Conservation (phyloP, 2,113 vertebrate genomes). For the Muntiacus reevesi region DNA sequence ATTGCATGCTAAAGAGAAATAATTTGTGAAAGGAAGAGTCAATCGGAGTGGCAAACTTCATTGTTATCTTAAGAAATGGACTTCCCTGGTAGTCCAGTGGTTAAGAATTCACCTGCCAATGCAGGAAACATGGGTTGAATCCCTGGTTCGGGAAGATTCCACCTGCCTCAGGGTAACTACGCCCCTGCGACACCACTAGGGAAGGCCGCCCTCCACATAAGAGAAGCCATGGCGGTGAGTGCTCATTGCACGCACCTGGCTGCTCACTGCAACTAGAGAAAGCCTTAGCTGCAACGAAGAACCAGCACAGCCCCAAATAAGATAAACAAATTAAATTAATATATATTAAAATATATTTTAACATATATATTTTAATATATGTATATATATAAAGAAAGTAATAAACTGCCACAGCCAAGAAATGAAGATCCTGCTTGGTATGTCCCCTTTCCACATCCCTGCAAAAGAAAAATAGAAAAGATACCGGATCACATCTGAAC, state of each 20-base stretch:
- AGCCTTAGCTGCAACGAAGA: neutral
- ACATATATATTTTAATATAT: neutral
- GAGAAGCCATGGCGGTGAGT: neutral
- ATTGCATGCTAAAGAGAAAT: neutral
- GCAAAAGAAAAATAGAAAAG: neutral
- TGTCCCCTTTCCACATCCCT: neutral
- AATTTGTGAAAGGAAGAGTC: neutral
- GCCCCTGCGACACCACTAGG: accelerated
- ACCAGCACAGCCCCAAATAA: neutral
- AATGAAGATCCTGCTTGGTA: neutral
- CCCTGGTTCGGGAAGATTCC: neutral
- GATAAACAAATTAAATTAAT: neutral
- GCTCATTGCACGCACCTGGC: neutral
- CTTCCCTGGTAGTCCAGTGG: neutral
- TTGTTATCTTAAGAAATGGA: neutral
- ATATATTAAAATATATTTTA: no score
- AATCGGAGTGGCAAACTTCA: neutral
- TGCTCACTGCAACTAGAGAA: neutral
- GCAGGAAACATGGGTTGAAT: neutral
- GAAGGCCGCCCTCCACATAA: accelerated
- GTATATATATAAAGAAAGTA: neutral
- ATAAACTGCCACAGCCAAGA: neutral
- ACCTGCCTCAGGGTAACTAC: neutral
- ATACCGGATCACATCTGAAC: neutral
- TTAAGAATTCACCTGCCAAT: neutral